Conservation (phyloP, 2,888 invertebrate genomes). For the Epistrophe grossulariae region DNA sequence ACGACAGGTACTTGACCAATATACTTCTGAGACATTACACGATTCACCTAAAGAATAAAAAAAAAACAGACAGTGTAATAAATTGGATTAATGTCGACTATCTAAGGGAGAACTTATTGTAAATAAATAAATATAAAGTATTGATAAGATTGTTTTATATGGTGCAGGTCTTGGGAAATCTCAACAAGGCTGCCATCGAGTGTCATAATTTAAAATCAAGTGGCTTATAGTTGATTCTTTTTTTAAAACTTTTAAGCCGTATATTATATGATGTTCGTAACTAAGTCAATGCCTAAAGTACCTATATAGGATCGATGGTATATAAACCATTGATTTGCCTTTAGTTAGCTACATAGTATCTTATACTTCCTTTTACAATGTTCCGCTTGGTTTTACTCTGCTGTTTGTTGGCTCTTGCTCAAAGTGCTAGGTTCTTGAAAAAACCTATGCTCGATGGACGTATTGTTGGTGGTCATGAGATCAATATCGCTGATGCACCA, state of each 20-base stretch:
- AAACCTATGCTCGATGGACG: conserved; percentile 78
- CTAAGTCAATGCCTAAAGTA: conserved; percentile 47
- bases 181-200: conserved; percentile 47
- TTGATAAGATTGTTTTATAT: conserved; percentile 65
- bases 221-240: conserved; percentile 7
- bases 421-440: conserved; percentile 53
- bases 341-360: conserved; percentile 33
- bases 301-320: conserved; percentile 1
- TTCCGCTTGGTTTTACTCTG: conserved; percentile 55
- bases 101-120: conserved; percentile 1
- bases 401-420: conserved; percentile 57
- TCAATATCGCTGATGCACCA: conserved; percentile 82
- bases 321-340: conserved; percentile 31
- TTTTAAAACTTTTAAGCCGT: conserved; percentile 10
- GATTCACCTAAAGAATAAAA: conserved; percentile 1
- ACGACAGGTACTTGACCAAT: neutral
- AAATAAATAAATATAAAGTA: conserved; percentile 49
- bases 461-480: conserved; percentile 83
- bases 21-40: neutral
- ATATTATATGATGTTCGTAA: conserved; percentile 37
- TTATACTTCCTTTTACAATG: conserved; percentile 39
- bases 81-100: conserved; percentile 54
- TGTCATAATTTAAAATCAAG: conserved; percentile 50
- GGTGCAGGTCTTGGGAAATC: conserved; percentile 49
- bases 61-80: neutral